Percentiles rank a stretch among this genome's conserved stretches.
Conservation (phyloP, 2,797 vertebrate species). For the Arnoldichthys spilopterus region DNA sequence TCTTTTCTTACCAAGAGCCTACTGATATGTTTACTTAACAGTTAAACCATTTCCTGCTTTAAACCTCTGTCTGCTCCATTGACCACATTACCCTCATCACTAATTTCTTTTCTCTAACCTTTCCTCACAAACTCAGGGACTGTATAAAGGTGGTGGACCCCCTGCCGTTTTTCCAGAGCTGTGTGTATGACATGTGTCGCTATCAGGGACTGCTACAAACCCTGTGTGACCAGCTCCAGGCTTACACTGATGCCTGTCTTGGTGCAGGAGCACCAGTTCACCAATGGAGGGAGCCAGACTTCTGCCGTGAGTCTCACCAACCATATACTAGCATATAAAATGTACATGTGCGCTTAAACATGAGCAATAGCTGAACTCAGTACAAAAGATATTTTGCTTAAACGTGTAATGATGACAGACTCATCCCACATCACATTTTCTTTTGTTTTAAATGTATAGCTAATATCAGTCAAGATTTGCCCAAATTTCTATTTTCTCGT, state of each 20-base stretch:
- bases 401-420: no score
- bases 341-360: no score
- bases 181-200: conserved; percentile 83
- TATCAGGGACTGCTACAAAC: conserved; percentile 70
- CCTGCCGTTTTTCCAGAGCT: conserved; percentile 77
- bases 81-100: no score
- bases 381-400: no score
- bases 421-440: no score
- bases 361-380: no score
- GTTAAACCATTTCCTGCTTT: neutral
- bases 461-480: no score
- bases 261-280: conserved; percentile 72
- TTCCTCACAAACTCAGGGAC: conserved; percentile 67
- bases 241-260: conserved; percentile 81
- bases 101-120: neutral
- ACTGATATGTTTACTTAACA: neutral
- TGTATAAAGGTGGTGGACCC: conserved; percentile 77
- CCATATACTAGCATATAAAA: neutral
- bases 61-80: neutral
- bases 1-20: no score
- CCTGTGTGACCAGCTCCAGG: conserved; percentile 83
- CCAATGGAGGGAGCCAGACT: conserved; percentile 79
- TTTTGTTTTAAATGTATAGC: no score
- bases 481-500: no score
- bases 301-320: conserved; percentile 72